A percentile compares a stretch with the other conserved stretches of the same genome.
phyloP scores from a whole-genome alignment of 1,140 invertebrate genomes.

The Diuraphis noxia region DNA sequence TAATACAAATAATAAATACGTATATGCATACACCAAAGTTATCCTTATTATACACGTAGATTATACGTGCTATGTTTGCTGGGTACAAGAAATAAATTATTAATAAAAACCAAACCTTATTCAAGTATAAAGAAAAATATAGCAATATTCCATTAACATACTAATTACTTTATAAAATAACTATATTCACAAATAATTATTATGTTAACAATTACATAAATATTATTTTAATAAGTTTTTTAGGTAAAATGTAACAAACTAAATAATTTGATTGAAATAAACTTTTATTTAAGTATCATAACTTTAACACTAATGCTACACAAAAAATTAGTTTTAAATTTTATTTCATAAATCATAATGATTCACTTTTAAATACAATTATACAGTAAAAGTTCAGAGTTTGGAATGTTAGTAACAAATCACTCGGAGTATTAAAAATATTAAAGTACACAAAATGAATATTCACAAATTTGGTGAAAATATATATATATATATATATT shows the following conservation, averaged over 20 bases:
- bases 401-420: background rate
- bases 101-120: background rate
- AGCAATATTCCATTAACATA: background rate
- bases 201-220: background rate
- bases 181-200: background rate
- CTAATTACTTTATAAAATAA: background rate
- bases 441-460: background rate
- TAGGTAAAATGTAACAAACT: background rate
- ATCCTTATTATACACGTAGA: too few species aligned
- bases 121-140: background rate
- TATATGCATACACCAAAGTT: too few species aligned
- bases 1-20: too few species aligned
- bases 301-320: background rate
- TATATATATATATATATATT: too few species aligned
- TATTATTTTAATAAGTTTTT: background rate
- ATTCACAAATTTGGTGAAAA: background rate
- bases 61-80: too few species aligned
- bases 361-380: background rate
- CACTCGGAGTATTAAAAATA: background rate
- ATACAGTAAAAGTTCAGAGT: too few species aligned
- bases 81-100: background rate
- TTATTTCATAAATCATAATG: background rate
- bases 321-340: background rate
- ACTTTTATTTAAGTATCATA: too few species aligned
- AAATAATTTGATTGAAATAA: background rate